Percentiles rank a stretch among this genome's conserved stretches.
These are phyloP conservation scores for Serilophus lunatus DNA, from an alignment of 2,113 vertebrate species.

Conservation along the genomic window DNA sequence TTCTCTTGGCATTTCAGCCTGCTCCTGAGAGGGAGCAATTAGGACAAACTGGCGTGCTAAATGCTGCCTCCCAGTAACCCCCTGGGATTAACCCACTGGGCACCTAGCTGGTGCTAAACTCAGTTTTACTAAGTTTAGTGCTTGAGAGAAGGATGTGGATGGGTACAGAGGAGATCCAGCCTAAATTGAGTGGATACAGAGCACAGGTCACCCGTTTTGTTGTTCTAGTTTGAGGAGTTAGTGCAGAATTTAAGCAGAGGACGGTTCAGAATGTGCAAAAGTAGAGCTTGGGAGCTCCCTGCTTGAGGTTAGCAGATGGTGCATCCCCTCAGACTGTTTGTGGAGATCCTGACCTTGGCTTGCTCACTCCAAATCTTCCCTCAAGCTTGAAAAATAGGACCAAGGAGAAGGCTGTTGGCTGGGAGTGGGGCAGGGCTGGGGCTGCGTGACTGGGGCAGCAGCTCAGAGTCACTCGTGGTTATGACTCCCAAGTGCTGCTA, in stretches of 20 bases:
- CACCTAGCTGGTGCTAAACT: rapidly evolving
- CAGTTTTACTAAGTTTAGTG: background rate
- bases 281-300: background rate
- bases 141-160: background rate
- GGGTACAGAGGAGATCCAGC: background rate
- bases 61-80: background rate
- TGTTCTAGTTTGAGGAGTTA: rapidly evolving
- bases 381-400: background rate
- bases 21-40: slow-evolving; percentile 54
- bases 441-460: slow-evolving; percentile 27
- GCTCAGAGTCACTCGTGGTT: background rate
- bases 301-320: background rate
- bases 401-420: background rate
- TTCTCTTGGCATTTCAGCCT: background rate
- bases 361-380: background rate
- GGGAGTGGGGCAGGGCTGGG: background rate
- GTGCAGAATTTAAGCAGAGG: background rate
- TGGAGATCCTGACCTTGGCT: background rate
- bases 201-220: rapidly evolving
- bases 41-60: background rate
- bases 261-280: background rate
- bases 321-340: rapidly evolving
- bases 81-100: background rate
- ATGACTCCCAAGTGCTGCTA: background rate
- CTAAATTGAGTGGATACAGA: rapidly evolving